phyloP scores from a whole-genome alignment of 64 coral and sea anemone genomes.

The Montipora efflorescens region DNA sequence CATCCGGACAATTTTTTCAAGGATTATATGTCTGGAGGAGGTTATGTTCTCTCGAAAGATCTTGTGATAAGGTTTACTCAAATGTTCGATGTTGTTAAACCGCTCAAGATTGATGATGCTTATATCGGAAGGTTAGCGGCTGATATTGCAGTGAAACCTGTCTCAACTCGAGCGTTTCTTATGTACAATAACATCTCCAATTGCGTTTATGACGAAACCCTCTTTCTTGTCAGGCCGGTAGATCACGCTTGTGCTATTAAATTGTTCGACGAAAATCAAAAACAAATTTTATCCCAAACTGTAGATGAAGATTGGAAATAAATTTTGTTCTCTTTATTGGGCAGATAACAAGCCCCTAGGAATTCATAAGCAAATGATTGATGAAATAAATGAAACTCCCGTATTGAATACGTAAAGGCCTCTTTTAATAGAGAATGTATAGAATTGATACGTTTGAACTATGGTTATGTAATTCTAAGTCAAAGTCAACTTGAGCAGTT shows the following conservation, averaged over 20 bases:
- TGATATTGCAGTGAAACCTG: slow-evolving; percentile 9
- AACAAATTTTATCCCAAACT: neutral
- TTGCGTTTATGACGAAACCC: neutral
- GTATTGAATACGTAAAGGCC: too few relatives aligned
- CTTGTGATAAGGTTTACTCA: slow-evolving; percentile 10
- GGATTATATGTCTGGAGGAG: slow-evolving; percentile 34
- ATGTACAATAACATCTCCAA: slow-evolving; percentile 6
- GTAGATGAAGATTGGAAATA: neutral
- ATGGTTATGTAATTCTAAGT: too few relatives aligned
- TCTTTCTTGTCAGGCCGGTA: slow-evolving; percentile 14
- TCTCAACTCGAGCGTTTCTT: neutral
- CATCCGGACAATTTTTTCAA: slow-evolving; percentile 5
- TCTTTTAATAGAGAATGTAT: too few relatives aligned
- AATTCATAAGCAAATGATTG: too few relatives aligned
- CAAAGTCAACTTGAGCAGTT: too few relatives aligned
- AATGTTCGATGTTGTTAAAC: slow-evolving; percentile 49
- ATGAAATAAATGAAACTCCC: too few relatives aligned
- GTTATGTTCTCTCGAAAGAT: slow-evolving; percentile 33
- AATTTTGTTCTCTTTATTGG: neutral
- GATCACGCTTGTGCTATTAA: slow-evolving; percentile 2
- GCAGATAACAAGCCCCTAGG: neutral
- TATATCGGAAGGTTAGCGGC: slow-evolving; percentile 20
- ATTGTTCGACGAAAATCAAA: slow-evolving; percentile 26
- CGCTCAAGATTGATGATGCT: slow-evolving; percentile 36
- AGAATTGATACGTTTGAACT: too few relatives aligned